Evolutionary conservation across 2,113 vertebrate species (phyloP), one percentile per base, ranked within the genome.

Genomic region (Misgurnus anguillicaudatus): DNA sequence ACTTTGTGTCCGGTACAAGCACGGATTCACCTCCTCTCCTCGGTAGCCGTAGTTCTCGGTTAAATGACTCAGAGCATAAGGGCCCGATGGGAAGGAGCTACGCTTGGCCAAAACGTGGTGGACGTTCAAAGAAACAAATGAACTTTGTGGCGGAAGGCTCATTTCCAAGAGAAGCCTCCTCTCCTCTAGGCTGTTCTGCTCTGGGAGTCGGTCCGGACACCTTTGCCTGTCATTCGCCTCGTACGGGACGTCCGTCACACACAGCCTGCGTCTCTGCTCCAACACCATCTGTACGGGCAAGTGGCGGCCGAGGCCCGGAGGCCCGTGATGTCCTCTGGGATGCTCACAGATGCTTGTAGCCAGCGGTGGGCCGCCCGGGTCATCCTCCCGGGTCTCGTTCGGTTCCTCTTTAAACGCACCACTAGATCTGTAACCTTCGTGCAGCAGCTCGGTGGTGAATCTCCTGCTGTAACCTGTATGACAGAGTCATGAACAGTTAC

Each of bases 91-190:
- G 84, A 93, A 91, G 0, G 94, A 87, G 1, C 90, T 84, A 0
- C 94, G 95, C 65, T 95, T 96, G 70, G 94, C 88, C 86, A 95
- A 87, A 77, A 95, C 92, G 36, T 94, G 94, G 83, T 95, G 94
- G 80, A 96, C 93, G 84, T 96, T 97, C 65, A 96, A 88, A 78
- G 96, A 92, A 88, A 94, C 91, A 5, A 94, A 93, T 0, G 94
- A 94, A 3, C 93, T 87, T 77, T 95, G 95, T 3, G 91, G 85
- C 0, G 90, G 72, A 2, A 92, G 63, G 68, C 91, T 82, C 16
- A 87, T 75, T 0, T 91, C 93, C 84, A 84, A 85, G 58, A 87
- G 58, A 57, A 85, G 62, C 53, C 83, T 79, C 0, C 85, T 89
- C 19, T 94, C 90, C 0, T 89, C 85, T 8, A 86, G 88, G 0